Conservation (phyloP, 1,140 invertebrate genomes). For the Nephila pilipes region DNA sequence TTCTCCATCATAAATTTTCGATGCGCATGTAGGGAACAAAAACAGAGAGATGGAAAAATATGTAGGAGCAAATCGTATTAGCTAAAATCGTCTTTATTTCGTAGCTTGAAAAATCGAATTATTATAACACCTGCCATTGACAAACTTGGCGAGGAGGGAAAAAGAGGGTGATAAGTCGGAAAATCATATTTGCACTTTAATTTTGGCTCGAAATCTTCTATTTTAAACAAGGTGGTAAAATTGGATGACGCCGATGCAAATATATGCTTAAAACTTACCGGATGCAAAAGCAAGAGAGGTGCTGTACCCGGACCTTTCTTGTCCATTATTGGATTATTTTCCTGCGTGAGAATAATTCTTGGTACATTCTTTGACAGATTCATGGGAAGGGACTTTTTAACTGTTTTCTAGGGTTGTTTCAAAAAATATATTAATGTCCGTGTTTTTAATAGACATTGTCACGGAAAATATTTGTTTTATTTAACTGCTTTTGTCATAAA, state of each 20-base stretch:
- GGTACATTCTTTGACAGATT: too few relatives aligned
- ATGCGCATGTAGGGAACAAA: not conserved
- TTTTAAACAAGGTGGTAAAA: not conserved
- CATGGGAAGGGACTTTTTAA: too few relatives aligned
- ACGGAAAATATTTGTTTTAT: too few relatives aligned
- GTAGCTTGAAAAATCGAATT: not conserved
- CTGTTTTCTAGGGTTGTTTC: too few relatives aligned
- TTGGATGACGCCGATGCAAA: not conserved
- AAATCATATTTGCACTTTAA: constrained; percentile 8
- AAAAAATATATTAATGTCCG: too few relatives aligned
- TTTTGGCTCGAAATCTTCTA: not conserved
- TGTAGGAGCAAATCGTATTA: not conserved
- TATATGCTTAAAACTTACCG: not conserved
- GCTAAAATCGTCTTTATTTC: constrained; percentile 6
- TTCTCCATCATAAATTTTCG: not conserved
- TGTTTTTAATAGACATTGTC: too few relatives aligned
- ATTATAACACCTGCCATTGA: not conserved
- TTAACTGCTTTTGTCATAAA: too few relatives aligned
- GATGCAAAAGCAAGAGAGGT: not conserved
- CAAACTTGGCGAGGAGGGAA: too few relatives aligned
- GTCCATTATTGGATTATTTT: not conserved
- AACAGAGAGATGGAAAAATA: not conserved
- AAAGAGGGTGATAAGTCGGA: not conserved
- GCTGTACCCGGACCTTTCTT: not conserved
- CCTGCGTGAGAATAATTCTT: not conserved